Evolutionary conservation across 2,113 vertebrate species (phyloP), one percentile per base, ranked within the genome.

Genomic region (Lasiurus borealis): DNA sequence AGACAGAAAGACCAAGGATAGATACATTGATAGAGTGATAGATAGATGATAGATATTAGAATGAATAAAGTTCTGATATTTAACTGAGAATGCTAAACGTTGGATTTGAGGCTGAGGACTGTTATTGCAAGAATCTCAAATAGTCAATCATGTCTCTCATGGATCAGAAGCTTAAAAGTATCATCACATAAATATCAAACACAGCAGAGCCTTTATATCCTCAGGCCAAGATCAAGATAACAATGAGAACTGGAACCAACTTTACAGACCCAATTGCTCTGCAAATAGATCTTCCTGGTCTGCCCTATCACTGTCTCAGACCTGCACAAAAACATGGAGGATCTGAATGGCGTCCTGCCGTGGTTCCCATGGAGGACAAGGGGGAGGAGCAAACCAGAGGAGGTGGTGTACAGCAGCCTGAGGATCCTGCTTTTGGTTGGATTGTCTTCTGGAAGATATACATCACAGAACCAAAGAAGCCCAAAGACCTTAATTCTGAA

Each of bases 21-120:
- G 68, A 46, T 3, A 86, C 29, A 59, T 0, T 44, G 75, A 54
- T 40, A 46, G 54, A 19, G 21, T 9, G 21, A 27, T 12, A 72
- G 64, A 36, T 21, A 92, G 71, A 57, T 2, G 36, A 91, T 57
- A 19, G 54, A 31, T 31, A 50, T 31, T 14, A 44, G 36, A 71
- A 59, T 62, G 25, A 10, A 62, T 62, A 36, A 72, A 59, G 15
- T 69, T 3, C 72, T 91, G 12, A n/a, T 25, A 80, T 80, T 88
- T 88, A 80, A 85, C 31, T 87, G 54, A 68, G 48, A 87, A 94
- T 69, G 29, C 40, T 78, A 54, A 50, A 93, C 88, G 23, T 59
- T 73, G 36, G 8, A 84, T 66, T 83, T 77, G 76, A 50, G 40
- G 50, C 25, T 40, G 36, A 89, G 54, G 27, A 21, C 31, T 81